Percentiles rank a stretch among this genome's conserved stretches.
Conservation (phyloP, 2,797 vertebrate genomes). For the Phylloscopus collybita region DNA sequence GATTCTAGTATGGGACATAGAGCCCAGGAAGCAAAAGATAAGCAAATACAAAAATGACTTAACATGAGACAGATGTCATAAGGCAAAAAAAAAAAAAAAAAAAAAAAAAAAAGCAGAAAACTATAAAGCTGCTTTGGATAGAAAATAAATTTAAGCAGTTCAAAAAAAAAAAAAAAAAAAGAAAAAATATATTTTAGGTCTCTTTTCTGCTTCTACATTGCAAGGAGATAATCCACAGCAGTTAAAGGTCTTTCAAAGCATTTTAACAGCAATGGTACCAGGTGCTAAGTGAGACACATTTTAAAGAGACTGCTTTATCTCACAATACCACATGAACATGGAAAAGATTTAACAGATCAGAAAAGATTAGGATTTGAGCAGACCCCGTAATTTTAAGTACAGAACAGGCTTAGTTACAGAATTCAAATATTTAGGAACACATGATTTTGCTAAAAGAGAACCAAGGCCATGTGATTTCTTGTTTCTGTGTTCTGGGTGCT, state of each 20-base stretch:
- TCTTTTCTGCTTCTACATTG: not conserved
- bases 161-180: no score
- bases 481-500: not conserved
- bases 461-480: accelerated
- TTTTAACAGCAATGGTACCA: not conserved
- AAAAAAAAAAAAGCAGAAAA: not conserved
- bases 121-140: not conserved
- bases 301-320: not conserved
- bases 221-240: not conserved
- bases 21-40: not conserved
- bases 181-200: not conserved
- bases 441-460: not conserved
- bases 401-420: not conserved
- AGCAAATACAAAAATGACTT: not conserved
- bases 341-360: not conserved
- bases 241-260: not conserved
- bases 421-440: not conserved
- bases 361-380: not conserved
- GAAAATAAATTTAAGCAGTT: not conserved
- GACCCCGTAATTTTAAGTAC: not conserved
- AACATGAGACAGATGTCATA: not conserved
- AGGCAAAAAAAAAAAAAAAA: not conserved
- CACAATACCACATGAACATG: not conserved
- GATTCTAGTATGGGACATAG: not conserved
- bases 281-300: not conserved